These are phyloP conservation scores for Sarcophaga caerulescens DNA, from an alignment of 2,888 invertebrate genomes.

Conservation along the genomic window DNA sequence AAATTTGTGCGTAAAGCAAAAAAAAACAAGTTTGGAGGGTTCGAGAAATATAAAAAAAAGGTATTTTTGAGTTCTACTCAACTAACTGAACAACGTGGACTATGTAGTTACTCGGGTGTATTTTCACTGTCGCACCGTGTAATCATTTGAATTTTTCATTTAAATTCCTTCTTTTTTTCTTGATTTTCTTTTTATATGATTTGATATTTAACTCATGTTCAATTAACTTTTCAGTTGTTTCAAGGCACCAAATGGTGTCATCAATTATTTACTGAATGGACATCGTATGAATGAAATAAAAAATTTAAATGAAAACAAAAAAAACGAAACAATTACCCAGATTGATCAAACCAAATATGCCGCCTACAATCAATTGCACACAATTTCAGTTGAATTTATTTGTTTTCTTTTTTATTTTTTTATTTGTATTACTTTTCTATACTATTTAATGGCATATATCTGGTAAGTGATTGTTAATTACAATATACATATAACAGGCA, in stretches of 20 bases:
- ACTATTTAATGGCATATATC: slow-evolving; percentile 15
- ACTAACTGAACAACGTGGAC: too few relatives aligned
- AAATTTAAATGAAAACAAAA: background rate
- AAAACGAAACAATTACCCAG: slow-evolving; percentile 21
- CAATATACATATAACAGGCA: slow-evolving; percentile 53
- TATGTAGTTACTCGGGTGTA: too few relatives aligned
- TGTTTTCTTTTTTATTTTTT: background rate
- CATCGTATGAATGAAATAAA: slow-evolving; percentile 1
- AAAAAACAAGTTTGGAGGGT: too few relatives aligned
- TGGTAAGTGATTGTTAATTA: slow-evolving; percentile 55
- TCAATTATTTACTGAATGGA: slow-evolving; percentile 48
- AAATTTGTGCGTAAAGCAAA: too few relatives aligned
- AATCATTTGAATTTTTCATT: background rate
- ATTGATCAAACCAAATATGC: slow-evolving; percentile 33
- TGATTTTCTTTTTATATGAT: background rate
- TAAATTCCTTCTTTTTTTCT: background rate
- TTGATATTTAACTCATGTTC: slow-evolving; percentile 3
- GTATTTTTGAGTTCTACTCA: too few relatives aligned
- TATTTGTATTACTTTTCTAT: background rate
- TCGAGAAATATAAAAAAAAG: too few relatives aligned
- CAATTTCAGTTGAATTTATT: slow-evolving; percentile 20
- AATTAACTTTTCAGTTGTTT: slow-evolving; percentile 45
- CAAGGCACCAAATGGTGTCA: slow-evolving; percentile 54
- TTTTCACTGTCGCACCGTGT: too few relatives aligned
- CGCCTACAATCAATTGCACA: slow-evolving; percentile 31